phyloP scores from a whole-genome alignment of 2,888 invertebrate genomes.

The Ariolimax columbianus region DNA sequence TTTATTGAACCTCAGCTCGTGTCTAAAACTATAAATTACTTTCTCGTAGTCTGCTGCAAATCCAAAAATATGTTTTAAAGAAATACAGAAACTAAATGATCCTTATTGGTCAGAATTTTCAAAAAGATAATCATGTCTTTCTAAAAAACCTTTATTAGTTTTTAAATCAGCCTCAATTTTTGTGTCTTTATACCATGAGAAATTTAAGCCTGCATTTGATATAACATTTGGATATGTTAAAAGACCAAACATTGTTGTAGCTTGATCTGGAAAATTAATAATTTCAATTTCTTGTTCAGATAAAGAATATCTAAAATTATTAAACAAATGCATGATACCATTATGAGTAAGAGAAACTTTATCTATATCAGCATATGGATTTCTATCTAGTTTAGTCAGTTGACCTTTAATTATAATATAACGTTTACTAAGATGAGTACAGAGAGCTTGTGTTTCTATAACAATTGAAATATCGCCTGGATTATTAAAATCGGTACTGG shows the following conservation, averaged over 20 bases:
- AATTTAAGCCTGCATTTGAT: not conserved
- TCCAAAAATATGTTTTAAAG: constrained; percentile 40
- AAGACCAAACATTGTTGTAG: constrained; percentile 15
- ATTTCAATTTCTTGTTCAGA: constrained; percentile 22
- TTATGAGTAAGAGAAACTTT: constrained; percentile 18
- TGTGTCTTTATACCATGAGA: constrained; percentile 5
- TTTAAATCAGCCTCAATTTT: not conserved
- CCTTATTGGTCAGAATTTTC: not conserved
- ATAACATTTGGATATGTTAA: constrained; percentile 20
- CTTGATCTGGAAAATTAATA: constrained; percentile 5
- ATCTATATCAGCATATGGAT: not conserved
- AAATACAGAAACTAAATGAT: constrained; percentile 31
- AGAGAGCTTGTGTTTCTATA: constrained; percentile 2
- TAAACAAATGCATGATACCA: constrained; percentile 20
- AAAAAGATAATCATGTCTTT: constrained; percentile 5
- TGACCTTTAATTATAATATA: constrained; percentile 22
- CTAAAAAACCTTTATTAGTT: not conserved
- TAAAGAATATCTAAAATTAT: constrained; percentile 20
- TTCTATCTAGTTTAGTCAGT: not conserved
- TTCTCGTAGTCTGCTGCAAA: constrained; percentile 19
- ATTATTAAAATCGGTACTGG: not conserved
- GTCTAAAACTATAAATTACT: constrained; percentile 28
- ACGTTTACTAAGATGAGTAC: constrained; percentile 6
- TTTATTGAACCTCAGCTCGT: constrained; percentile 1
- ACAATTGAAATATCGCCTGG: constrained; percentile 16